Evolutionary conservation across 2,888 invertebrate species (phyloP), one percentile per base, ranked within the genome.

Genomic region (Lydus trimaculatus): DNA sequence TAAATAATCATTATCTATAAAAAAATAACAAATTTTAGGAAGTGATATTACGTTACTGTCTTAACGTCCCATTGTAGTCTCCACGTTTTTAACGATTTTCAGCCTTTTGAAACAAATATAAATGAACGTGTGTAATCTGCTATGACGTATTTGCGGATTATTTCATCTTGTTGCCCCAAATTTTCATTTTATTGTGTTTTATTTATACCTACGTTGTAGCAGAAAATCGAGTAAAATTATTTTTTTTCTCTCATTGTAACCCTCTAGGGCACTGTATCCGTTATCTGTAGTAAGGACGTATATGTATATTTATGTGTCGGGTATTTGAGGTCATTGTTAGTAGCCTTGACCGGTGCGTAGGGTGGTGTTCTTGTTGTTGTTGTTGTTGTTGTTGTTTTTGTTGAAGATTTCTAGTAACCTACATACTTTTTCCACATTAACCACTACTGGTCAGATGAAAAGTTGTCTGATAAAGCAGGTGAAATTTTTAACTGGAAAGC

Each of bases 191-290:
- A 5, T 43, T 23, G 23, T 23, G 0, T 52, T 65, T 64, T 66
- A n/a, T n/a, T n/a, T n/a, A n/a, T n/a, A n/a, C n/a, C n/a, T n/a
- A n/a, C n/a, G n/a, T n/a, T n/a, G n/a, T n/a, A n/a, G n/a, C n/a
- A n/a, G n/a, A n/a, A n/a, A n/a, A n/a, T n/a, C n/a, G n/a, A n/a
- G n/a, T n/a, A n/a, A n/a, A n/a, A n/a, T n/a, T n/a, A n/a, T n/a
- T n/a, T n/a, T n/a, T n/a, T n/a, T n/a, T n/a, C n/a, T n/a, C n/a
- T n/a, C n/a, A n/a, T n/a, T 60, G 31, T 64, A 64, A 33, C 58
- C 67, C 72, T 66, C 71, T 70, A 70, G 71, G 75, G 73, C 72
- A 69, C 61, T 43, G 23, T 56, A 61, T 65, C 75, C 74, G 74
- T 73, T 72, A 72, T 20, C n/a, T 64, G 23, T 58, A 56, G 20